Base-by-base conservation (phyloP, 2,888 invertebrate species). In the Brachyptera risi region DNA sequence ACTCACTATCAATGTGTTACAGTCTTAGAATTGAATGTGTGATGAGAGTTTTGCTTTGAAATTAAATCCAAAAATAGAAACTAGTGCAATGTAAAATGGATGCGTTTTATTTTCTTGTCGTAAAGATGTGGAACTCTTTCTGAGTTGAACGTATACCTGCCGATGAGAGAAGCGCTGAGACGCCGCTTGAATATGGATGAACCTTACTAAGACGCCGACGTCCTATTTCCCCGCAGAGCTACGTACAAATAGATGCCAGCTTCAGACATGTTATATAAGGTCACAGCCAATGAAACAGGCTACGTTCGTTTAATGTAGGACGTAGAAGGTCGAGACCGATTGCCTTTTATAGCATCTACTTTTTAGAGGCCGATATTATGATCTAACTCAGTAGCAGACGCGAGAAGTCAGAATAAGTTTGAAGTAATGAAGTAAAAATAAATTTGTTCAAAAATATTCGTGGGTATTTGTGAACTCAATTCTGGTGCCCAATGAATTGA, bases 61-160 rank as follows among this genome's bases (percentile, higher is more conserved):
- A 58, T 17, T 17, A 37, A 49, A 59, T 59, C 59, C 31, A 27
- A 47, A 21, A 19, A 44, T 5, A 17, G 19, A 15, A 51, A 31
- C 26, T 17, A 9, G 15, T 57, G 57, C 49, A 49, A 49, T 49
- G 38, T 47, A 47, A 31, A 27, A 23, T 35, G 13, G 35, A 26
- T 31, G 59, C 38, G 42, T 57, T 57, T 57, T 42, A 42, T 47
- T 57, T 57, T 3, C 15, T 19, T 42, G 54, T 54, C 37, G 35
- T 54, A 35, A 35, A 35, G 54, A 35, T 35, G 37, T 19, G 35
- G 54, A 21, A 17, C 54, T 37, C 37, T 21, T 47, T 47, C n/a
- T n/a, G n/a, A n/a, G 54, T 21, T 54, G 54, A 47, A 47, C 24
- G 47, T 42, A 42, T 37, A 54, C 54, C 54, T 54, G 54, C 3